Base-by-base conservation (phyloP, 2,113 vertebrate genomes). In the Crypturellus undulatus region DNA sequence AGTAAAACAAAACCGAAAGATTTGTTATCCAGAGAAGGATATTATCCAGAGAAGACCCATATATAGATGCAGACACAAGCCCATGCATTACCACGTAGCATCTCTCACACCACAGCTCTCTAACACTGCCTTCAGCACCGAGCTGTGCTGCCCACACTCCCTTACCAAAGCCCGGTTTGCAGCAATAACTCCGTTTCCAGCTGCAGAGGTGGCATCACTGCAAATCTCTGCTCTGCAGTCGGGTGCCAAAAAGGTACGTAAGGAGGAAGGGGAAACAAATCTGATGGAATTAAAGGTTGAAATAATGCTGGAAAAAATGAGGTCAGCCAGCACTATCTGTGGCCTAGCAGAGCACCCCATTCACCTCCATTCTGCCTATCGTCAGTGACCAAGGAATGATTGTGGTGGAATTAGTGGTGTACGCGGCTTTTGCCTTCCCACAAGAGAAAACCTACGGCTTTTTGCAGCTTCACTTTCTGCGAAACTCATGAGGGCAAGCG, bases 381-480 rank as follows among this genome's bases (percentile, higher is more conserved):
- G 1, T 36, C 68, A 67, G 71, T 43, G 81, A 47, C 34, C 65
- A 42, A 84, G 91, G 42, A 79, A 73, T 45, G 79, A 56, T 25
- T 78, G 77, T 69, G 70, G 77, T 82, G 77, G 79, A 63, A 79
- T 56, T 30, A 42, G 71, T 68, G 62, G 81, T 10, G 17, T 32
- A 34, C 1, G 32, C 75, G 90, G 84, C 86, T 94, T 97, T 82
- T 2, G 47, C 62, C 67, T 96, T 92, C 92, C 86, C 95, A 90
- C 89, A 87, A 64, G 49, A 94, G 65, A 90, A 95, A 94, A 85
- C 22, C 54, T 58, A 65, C 25, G 28, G 36, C 16, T 67, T 63
- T 47, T 26, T 70, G 24, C 36, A 71, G 70, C 64, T 83, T 76
- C 38, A 11, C 65, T 84, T 73, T 72, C n/a, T 65, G 19, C 36